These are phyloP conservation scores for Burhinus bistriatus DNA, from an alignment of 2,113 vertebrate genomes.

Conservation along the genomic window DNA sequence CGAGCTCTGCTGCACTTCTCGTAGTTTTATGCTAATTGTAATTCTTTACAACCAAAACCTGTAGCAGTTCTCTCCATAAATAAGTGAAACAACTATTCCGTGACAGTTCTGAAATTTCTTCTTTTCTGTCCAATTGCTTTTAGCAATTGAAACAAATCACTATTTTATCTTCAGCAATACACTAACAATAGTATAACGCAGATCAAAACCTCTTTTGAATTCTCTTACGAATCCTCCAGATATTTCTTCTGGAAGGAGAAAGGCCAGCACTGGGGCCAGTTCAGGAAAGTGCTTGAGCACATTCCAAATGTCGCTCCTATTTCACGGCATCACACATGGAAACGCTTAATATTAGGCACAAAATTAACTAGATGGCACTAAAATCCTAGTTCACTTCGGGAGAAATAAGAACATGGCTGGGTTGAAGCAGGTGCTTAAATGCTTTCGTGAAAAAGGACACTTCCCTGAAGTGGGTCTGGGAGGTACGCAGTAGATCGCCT, in stretches of 20 bases:
- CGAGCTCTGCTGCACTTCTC: not conserved
- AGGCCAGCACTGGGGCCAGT: not conserved
- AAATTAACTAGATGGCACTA: constrained; percentile 24
- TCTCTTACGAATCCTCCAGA: not conserved
- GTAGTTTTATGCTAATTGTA: not conserved
- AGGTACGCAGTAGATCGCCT: not conserved
- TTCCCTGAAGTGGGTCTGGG: not conserved
- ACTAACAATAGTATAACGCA: not conserved
- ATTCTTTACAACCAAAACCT: not conserved
- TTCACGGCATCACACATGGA: constrained; percentile 22
- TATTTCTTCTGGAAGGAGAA: constrained; percentile 3
- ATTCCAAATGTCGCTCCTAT: not conserved
- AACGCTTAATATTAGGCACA: not conserved
- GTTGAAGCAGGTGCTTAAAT: constrained; percentile 22
- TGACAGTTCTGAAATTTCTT: not conserved
- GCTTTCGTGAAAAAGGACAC: not conserved
- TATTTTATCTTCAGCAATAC: not conserved
- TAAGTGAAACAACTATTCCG: not conserved
- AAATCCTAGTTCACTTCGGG: not conserved
- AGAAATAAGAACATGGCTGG: constrained; percentile 4
- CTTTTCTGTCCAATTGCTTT: not conserved
- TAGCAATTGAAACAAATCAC: not conserved
- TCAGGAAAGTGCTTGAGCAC: not conserved
- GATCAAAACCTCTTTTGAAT: constrained; percentile 4
- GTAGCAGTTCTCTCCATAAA: not conserved